These are phyloP conservation scores for Tetrax tetrax DNA, from an alignment of 2,113 vertebrate genomes.

Conservation along the genomic window DNA sequence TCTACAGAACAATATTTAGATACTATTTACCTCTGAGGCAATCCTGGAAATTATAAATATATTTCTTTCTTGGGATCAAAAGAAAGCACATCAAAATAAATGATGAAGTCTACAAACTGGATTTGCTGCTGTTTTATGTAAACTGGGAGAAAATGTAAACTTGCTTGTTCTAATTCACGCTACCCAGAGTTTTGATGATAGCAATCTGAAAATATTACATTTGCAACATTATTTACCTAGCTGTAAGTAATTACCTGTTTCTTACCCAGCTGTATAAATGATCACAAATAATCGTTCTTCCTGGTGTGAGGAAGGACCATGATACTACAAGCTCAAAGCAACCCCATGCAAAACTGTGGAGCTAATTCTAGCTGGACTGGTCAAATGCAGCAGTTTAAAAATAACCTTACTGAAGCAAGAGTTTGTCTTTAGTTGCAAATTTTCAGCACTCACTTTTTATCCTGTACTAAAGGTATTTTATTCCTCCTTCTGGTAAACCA, in stretches of 20 bases:
- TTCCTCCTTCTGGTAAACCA: neutral
- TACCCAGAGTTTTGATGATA: neutral
- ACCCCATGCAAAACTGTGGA: neutral
- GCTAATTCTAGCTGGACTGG: slow-evolving; percentile 1
- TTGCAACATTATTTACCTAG: neutral
- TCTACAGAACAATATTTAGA: slow-evolving; percentile 71
- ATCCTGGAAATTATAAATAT: slow-evolving; percentile 68
- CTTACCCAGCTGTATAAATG: neutral
- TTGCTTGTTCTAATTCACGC: slow-evolving; percentile 30
- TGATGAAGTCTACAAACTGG: slow-evolving; percentile 46
- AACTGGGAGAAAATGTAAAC: neutral
- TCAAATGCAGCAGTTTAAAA: neutral
- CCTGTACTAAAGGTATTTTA: neutral
- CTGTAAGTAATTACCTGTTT: neutral
- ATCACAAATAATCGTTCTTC: slow-evolving; percentile 10
- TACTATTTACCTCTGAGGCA: slow-evolving; percentile 63
- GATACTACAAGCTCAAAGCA: neutral
- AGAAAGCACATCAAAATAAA: slow-evolving; percentile 62
- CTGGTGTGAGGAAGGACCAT: neutral
- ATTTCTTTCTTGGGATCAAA: slow-evolving; percentile 62
- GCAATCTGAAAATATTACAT: slow-evolving; percentile 14
- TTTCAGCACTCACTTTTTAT: neutral
- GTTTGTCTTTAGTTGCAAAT: neutral
- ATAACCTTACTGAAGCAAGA: neutral
- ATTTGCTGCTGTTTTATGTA: slow-evolving; percentile 51